A percentile compares a stretch with the other conserved stretches of the same genome.
phyloP scores from a whole-genome alignment of 2,888 invertebrate species.

The Dynastes maya region DNA sequence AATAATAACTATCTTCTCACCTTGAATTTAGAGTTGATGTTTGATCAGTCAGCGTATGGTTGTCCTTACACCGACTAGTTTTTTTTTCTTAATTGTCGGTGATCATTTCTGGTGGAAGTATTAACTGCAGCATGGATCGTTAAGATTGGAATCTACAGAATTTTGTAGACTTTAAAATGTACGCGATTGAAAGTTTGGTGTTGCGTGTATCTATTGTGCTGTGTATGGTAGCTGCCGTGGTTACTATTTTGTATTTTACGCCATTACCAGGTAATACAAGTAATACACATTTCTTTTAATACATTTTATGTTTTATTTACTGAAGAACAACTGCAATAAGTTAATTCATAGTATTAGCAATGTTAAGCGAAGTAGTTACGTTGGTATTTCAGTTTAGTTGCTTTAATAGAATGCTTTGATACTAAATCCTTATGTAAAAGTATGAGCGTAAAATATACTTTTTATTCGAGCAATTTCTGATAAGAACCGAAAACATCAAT shows the following conservation, averaged over 20 bases:
- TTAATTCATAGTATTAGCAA: background rate
- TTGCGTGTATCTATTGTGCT: constrained; percentile 78
- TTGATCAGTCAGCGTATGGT: constrained; percentile 5
- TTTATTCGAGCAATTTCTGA: too few species aligned
- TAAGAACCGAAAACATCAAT: too few species aligned
- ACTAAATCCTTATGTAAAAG: too few species aligned
- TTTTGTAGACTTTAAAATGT: constrained; percentile 56
- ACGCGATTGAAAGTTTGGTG: constrained; percentile 71
- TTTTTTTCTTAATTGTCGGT: constrained; percentile 4
- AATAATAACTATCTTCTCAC: constrained; percentile 37
- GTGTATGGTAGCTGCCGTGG: constrained; percentile 78
- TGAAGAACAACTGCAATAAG: background rate
- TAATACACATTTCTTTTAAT: too few species aligned
- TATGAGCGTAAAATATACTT: too few species aligned
- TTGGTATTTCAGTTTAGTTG: too few species aligned
- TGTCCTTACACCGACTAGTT: constrained; percentile 8
- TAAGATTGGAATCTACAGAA: constrained; percentile 2
- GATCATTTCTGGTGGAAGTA: background rate
- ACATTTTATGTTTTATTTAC: too few species aligned
- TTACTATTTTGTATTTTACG: constrained; percentile 81
- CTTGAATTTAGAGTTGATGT: constrained; percentile 30
- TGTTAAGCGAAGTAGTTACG: too few species aligned
- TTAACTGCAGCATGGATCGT: constrained; percentile 13
- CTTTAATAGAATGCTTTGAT: too few species aligned
- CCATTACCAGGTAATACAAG: constrained; percentile 78